Percentiles rank a stretch among this genome's conserved stretches.
Evolutionary conservation across 2,113 vertebrate genomes (phyloP).

Genomic region (Eudyptes chrysolophus): DNA sequence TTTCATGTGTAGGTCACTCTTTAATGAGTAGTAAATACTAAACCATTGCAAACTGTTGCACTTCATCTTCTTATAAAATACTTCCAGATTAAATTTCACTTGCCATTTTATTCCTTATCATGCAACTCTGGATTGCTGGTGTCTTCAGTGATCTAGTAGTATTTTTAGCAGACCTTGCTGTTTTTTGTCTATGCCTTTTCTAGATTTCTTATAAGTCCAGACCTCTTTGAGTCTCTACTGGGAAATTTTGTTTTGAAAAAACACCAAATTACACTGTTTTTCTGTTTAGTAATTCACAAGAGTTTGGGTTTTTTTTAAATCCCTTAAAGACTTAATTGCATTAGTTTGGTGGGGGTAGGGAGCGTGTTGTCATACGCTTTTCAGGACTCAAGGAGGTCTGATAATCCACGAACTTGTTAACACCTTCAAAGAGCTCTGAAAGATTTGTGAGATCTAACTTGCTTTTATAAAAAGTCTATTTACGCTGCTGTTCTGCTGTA

Average conservation of each 20-base stretch:
- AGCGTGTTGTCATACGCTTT: not conserved
- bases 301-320: accelerated
- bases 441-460: not conserved
- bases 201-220: not conserved
- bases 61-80: not conserved
- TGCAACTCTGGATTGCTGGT: not conserved
- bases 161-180: not conserved
- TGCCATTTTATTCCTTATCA: not conserved
- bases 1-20: not conserved
- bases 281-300: not conserved
- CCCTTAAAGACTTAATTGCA: not conserved
- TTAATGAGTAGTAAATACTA: not conserved
- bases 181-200: not conserved
- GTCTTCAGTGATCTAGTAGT: not conserved
- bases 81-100: not conserved
- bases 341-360: not conserved
- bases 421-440: not conserved
- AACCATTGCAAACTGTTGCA: not conserved
- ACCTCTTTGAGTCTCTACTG: not conserved
- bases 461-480: not conserved
- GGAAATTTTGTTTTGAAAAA: not conserved
- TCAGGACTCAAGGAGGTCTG: not conserved
- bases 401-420: not conserved
- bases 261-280: not conserved
- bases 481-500: not conserved